A percentile compares a stretch with the other conserved stretches of the same genome.
These are phyloP conservation scores for Cranoglanis bouderius DNA, from an alignment of 2,113 vertebrate genomes.

Conservation along the genomic window DNA sequence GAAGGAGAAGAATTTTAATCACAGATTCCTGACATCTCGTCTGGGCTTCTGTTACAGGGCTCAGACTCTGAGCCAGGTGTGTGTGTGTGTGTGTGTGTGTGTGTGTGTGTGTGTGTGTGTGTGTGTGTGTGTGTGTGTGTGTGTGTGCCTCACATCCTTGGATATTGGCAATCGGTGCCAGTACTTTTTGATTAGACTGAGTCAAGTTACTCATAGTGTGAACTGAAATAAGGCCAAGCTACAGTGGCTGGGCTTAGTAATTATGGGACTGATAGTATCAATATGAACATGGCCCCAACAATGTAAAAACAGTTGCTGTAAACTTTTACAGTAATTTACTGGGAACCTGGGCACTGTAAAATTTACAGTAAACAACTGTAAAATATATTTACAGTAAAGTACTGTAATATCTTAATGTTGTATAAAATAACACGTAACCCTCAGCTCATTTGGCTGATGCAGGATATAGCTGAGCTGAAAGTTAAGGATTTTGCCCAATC, in stretches of 20 bases:
- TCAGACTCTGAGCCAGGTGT: conserved; percentile 48
- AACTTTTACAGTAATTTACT: neutral
- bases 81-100: conserved; percentile 46
- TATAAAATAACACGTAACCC: neutral
- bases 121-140: conserved; percentile 47
- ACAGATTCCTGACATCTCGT: conserved; percentile 68
- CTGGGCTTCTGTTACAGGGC: conserved; percentile 53
- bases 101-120: conserved; percentile 46
- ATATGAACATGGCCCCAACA: neutral
- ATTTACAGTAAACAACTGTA: neutral
- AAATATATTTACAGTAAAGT: neutral
- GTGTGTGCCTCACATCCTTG: conserved; percentile 36
- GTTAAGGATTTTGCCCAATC: neutral
- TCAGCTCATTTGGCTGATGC: neutral
- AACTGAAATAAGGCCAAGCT: conserved; percentile 9
- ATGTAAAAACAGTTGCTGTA: neutral
- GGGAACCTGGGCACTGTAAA: neutral
- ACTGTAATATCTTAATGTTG: neutral
- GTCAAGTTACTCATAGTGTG: conserved; percentile 42
- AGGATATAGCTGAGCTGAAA: neutral
- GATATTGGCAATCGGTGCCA: conserved; percentile 32
- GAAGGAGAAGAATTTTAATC: conserved; percentile 74
- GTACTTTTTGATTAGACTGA: conserved; percentile 46
- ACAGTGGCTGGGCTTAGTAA: neutral
- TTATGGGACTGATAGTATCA: neutral